phyloP scores from a whole-genome alignment of 1,140 invertebrate species.

The Micrasema minimum region DNA sequence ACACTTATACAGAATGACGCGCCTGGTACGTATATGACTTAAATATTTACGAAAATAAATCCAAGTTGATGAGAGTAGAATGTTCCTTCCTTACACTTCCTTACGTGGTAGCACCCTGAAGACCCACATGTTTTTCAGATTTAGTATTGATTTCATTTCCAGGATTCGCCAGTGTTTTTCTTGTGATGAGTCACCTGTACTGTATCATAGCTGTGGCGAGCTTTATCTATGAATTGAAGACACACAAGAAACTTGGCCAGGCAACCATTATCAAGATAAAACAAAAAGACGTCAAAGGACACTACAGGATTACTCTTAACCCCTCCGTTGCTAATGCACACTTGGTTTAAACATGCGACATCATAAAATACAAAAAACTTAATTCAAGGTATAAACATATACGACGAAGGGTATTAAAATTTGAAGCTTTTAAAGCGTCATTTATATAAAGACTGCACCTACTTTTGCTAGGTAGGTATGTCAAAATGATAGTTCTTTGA shows the following conservation, averaged over 20 bases:
- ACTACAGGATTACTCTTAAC: conserved; percentile 38
- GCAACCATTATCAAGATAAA: conserved; percentile 27
- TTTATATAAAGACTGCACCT: conserved; percentile 25
- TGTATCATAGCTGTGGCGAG: conserved; percentile 50
- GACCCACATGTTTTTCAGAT: too few species aligned
- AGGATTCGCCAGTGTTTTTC: conserved; percentile 42
- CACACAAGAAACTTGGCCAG: conserved; percentile 32
- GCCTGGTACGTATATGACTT: too few species aligned
- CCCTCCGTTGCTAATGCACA: neutral
- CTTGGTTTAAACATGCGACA: conserved; percentile 14
- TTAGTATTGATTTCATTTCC: conserved; percentile 38
- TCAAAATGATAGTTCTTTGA: conserved; percentile 11
- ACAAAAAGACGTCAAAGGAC: conserved; percentile 36
- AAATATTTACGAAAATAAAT: too few species aligned
- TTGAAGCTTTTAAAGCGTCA: conserved; percentile 15
- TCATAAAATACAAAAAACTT: neutral
- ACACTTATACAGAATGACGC: too few species aligned
- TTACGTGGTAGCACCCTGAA: too few species aligned
- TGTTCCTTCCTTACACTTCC: too few species aligned
- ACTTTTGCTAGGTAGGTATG: conserved; percentile 10
- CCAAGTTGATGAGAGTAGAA: too few species aligned
- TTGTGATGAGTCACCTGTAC: conserved; percentile 46
- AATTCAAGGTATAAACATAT: conserved; percentile 33
- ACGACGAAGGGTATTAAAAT: conserved; percentile 34
- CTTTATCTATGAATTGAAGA: conserved; percentile 45